Percentiles rank a stretch among this genome's conserved stretches.
Conservation (phyloP, 2,113 vertebrate genomes). For the Pyrgilauda ruficollis region DNA sequence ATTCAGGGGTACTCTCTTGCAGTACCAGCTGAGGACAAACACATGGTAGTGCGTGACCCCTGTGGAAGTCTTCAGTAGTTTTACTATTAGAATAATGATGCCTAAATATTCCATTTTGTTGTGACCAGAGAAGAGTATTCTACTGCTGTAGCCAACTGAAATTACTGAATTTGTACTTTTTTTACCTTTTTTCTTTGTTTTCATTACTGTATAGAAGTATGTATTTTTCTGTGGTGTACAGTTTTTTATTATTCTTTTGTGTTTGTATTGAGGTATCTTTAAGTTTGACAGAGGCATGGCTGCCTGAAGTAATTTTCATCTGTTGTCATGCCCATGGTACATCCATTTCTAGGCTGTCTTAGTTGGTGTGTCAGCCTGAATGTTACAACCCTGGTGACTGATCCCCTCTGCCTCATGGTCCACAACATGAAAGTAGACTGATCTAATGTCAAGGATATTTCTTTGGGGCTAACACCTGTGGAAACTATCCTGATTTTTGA, state of each 20-base stretch:
- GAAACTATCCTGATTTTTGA: background rate
- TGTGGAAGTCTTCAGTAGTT: background rate
- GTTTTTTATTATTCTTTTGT: background rate
- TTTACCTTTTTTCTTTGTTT: background rate
- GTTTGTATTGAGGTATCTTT: background rate
- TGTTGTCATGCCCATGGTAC: background rate
- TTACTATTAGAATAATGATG: background rate
- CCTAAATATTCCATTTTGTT: background rate
- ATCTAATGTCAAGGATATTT: background rate
- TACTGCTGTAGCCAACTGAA: background rate
- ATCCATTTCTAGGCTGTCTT: background rate
- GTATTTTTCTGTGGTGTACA: background rate
- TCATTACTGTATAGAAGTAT: background rate
- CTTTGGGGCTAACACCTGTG: background rate
- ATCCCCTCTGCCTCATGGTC: background rate
- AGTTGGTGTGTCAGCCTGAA: background rate
- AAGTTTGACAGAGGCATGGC: background rate
- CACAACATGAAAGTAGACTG: background rate
- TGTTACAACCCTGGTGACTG: background rate
- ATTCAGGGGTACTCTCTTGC: background rate
- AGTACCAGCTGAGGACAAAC: background rate
- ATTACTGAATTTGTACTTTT: background rate
- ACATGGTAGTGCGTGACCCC: background rate
- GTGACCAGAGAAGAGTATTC: background rate
- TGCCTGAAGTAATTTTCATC: background rate